Percentiles rank a stretch among this genome's conserved stretches.
Conservation (phyloP, 2,797 vertebrate genomes). For the Knipowitschia caucasica region DNA sequence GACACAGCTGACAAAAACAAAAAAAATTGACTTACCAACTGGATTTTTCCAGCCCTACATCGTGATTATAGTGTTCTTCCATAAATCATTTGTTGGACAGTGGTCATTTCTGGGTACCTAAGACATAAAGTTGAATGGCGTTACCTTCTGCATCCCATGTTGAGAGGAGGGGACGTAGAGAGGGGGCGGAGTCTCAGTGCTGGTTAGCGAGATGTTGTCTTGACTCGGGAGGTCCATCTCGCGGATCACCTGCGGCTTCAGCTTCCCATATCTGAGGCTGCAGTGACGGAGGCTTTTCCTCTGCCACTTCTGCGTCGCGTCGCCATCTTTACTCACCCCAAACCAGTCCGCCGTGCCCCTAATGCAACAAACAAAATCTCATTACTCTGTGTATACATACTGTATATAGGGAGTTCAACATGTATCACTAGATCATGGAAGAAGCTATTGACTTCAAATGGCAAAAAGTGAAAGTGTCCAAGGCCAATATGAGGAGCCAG, state of each 20-base stretch:
- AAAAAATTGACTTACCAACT: too few relatives aligned
- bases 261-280: conserved; percentile 93
- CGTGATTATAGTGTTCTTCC: too few relatives aligned
- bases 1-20: too few relatives aligned
- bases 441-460: conserved; percentile 17
- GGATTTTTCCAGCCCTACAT: too few relatives aligned
- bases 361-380: conserved; percentile 43
- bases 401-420: background rate
- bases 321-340: conserved; percentile 92
- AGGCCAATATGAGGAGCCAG: conserved; percentile 23
- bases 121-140: background rate
- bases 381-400: background rate
- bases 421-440: background rate
- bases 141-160: conserved; percentile 96
- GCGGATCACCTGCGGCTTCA: conserved; percentile 93
- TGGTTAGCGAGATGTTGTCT: conserved; percentile 94
- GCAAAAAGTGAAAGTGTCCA: conserved; percentile 16
- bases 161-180: conserved; percentile 91
- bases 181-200: conserved; percentile 94
- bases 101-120: too few relatives aligned
- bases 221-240: conserved; percentile 97
- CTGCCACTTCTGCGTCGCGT: conserved; percentile 97
- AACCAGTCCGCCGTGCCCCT: conserved; percentile 99
- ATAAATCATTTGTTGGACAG: too few relatives aligned
- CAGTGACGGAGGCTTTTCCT: conserved; percentile 96